A percentile compares a stretch with the other conserved stretches of the same genome.
Evolutionary conservation across 2,888 invertebrate species (phyloP).

Genomic region (Glyphotaelius pellucidus): DNA sequence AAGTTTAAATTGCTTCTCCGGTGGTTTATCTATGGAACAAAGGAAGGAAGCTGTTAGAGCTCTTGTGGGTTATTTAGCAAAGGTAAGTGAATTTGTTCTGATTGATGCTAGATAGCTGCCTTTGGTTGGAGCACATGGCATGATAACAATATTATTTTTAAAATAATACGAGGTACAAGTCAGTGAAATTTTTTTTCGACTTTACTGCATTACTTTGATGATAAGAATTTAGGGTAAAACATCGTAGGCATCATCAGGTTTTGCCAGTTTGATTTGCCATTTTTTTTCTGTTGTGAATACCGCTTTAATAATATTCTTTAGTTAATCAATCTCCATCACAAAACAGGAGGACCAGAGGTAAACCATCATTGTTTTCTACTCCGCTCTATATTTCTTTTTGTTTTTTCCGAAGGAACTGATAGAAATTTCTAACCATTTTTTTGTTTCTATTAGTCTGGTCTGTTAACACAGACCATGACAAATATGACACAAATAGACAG

Average conservation of each 20-base stretch:
- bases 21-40: background rate
- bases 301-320: too few species aligned
- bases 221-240: background rate
- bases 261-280: background rate
- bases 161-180: background rate
- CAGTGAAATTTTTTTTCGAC: background rate
- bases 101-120: too few species aligned
- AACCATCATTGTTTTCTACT: too few species aligned
- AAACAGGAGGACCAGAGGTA: too few species aligned
- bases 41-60: constrained; percentile 2
- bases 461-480: too few species aligned
- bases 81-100: background rate
- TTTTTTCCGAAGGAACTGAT: too few species aligned
- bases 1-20: constrained; percentile 39
- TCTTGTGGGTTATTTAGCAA: background rate
- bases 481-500: too few species aligned
- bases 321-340: too few species aligned
- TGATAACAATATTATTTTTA: background rate
- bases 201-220: background rate
- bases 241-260: background rate
- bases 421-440: too few species aligned
- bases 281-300: too few species aligned
- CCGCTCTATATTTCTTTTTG: too few species aligned
- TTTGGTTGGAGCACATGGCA: background rate
- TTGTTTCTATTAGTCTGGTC: too few species aligned